Conservation (phyloP, 1,140 invertebrate species). For the Pogonognathellus flavescens region DNA sequence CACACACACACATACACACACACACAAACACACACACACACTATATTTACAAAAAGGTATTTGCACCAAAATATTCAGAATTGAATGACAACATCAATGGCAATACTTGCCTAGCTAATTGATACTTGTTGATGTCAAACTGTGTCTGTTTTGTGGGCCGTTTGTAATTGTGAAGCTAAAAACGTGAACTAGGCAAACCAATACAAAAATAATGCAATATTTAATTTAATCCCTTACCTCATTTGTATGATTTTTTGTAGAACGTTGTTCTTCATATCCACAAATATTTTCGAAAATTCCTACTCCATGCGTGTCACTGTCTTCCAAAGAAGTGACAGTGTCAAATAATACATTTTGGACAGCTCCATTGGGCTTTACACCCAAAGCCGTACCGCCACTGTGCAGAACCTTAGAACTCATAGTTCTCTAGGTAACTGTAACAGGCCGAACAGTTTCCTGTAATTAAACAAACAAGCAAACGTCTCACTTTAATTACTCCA, state of each 20-base stretch:
- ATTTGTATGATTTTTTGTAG: not conserved
- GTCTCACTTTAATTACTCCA: no score
- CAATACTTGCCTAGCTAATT: no score
- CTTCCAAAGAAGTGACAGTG: not conserved
- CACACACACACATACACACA: no score
- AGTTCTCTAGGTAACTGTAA: not conserved
- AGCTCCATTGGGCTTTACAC: not conserved
- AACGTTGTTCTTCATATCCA: not conserved
- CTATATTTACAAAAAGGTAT: no score
- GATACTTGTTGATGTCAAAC: no score
- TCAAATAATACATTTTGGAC: not conserved
- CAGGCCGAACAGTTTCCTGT: not conserved
- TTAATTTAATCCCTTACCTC: not conserved
- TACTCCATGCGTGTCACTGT: not conserved
- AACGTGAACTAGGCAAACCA: not conserved
- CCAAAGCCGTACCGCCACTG: not conserved
- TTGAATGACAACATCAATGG: no score
- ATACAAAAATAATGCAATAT: not conserved
- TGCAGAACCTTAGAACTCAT: conserved; percentile 35
- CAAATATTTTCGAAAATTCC: conserved; percentile 5
- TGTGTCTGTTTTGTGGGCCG: no score
- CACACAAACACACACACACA: no score
- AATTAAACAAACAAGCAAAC: not conserved
- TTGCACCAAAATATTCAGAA: no score
- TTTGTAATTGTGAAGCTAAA: no score